Conservation (phyloP, 1,140 invertebrate genomes). For the Calephelis virginiensis region DNA sequence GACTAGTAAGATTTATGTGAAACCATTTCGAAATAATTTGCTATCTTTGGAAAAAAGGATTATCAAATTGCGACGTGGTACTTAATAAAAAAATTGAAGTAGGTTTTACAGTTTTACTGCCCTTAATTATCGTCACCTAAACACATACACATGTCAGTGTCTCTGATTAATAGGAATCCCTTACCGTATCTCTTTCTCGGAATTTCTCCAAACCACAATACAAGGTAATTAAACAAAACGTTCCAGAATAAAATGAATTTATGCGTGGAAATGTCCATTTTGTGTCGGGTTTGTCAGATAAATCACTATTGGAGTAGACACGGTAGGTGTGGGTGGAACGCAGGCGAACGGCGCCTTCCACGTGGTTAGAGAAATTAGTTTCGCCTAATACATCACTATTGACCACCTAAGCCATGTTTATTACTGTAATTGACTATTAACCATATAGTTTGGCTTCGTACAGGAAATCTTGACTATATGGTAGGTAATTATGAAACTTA, state of each 20-base stretch:
- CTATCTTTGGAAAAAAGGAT: too few species aligned
- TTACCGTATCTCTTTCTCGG: too few species aligned
- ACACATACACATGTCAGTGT: too few species aligned
- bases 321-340: slow-evolving; percentile 28
- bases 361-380: slow-evolving; percentile 31
- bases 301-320: slow-evolving; percentile 30
- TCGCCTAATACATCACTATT: slow-evolving; percentile 32
- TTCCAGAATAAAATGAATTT: slow-evolving; percentile 2
- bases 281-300: slow-evolving; percentile 27
- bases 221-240: not conserved
- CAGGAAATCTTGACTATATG: not conserved
- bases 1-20: too few species aligned
- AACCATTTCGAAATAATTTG: too few species aligned
- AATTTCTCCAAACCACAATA: too few species aligned
- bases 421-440: slow-evolving; percentile 24
- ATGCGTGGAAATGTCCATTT: slow-evolving; percentile 22
- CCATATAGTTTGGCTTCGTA: not conserved
- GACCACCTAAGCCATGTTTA: slow-evolving; percentile 27
- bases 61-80: too few species aligned
- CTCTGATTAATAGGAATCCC: too few species aligned
- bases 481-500: too few species aligned
- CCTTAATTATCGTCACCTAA: too few species aligned
- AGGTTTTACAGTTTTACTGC: too few species aligned
- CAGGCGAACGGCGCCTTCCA: slow-evolving; percentile 27
- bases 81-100: too few species aligned